Conservation (phyloP, 2,888 invertebrate species). For the Napeogenes inachia region DNA sequence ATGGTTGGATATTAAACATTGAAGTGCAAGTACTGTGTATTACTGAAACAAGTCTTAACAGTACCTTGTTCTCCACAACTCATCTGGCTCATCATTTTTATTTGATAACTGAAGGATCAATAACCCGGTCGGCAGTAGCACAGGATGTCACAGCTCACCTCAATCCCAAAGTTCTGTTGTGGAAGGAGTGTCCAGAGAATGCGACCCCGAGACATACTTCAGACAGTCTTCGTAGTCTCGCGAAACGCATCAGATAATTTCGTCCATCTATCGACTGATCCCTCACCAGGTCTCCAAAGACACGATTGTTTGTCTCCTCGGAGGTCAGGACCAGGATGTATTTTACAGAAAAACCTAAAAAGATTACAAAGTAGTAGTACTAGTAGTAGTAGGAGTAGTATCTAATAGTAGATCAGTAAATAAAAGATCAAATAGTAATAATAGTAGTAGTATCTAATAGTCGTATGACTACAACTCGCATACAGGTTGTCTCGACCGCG, state of each 20-base stretch:
- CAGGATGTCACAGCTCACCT: conserved; percentile 42
- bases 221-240: conserved; percentile 60
- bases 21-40: too few species aligned
- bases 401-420: too few species aligned
- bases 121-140: background rate
- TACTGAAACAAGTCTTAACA: too few species aligned
- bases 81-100: too few species aligned
- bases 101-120: too few species aligned
- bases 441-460: too few species aligned
- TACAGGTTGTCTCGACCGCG: background rate
- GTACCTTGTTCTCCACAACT: too few species aligned
- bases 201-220: conserved; percentile 74
- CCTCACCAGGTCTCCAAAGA: conserved; percentile 54
- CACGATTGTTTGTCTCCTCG: conserved; percentile 56
- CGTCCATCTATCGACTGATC: conserved; percentile 53
- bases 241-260: conserved; percentile 60
- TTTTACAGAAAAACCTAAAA: conserved; percentile 68
- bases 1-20: too few species aligned
- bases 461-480: background rate
- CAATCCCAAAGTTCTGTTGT: conserved; percentile 63
- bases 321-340: conserved; percentile 68
- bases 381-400: too few species aligned
- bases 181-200: conserved; percentile 73
- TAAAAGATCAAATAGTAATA: too few species aligned
- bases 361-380: background rate